Base-by-base conservation (phyloP, 2,113 vertebrate species). In the Rhea americana region DNA sequence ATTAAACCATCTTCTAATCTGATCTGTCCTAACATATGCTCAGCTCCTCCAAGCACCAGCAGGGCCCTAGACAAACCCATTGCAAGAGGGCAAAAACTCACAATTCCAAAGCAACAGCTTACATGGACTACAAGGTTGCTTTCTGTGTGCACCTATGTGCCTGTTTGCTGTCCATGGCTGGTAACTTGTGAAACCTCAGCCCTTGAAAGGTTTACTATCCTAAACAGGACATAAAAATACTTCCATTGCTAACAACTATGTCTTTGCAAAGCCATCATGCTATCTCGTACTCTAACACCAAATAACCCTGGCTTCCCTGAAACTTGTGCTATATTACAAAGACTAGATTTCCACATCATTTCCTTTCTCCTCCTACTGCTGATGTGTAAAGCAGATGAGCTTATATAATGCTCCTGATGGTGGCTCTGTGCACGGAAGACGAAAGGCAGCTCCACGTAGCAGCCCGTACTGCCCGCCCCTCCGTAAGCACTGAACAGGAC, bases 331-430 rank as follows among this genome's bases (percentile, higher is more conserved):
- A 18, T 18, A 37, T 19, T 71, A 13, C 30, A 26, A 91, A 91
- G 68, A 63, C 68, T 41, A 25, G 87, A 91, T 17, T 84, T 90
- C 70, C 80, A 90, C 66, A 90, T 91, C 20, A 82, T 90, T 93
- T 96, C 86, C 90, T 63, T 93, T 91, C 81, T 90, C 86, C 77
- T 92, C 6, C 74, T 66, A 50, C 51, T 41, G 68, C 87, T 61
- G 2, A 86, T 90, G 53, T 72, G 56, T 67, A 93, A 89, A 96
- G 90, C 83, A 90, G 82, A 71, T 70, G 77, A 73, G 77, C 75
- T 94, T 91, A 94, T 41, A 2, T 37, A 96, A 96, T 2, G 9
- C 45, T 85, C 83, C 87, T 32, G 53, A 84, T 53, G 68, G 58
- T 28, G 91, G 76, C 66, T 41, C 65, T 81, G 76, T 82, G 90